Evolutionary conservation across 2,113 vertebrate species (phyloP).

Genomic region (Petrocephalus microphthalmus): DNA sequence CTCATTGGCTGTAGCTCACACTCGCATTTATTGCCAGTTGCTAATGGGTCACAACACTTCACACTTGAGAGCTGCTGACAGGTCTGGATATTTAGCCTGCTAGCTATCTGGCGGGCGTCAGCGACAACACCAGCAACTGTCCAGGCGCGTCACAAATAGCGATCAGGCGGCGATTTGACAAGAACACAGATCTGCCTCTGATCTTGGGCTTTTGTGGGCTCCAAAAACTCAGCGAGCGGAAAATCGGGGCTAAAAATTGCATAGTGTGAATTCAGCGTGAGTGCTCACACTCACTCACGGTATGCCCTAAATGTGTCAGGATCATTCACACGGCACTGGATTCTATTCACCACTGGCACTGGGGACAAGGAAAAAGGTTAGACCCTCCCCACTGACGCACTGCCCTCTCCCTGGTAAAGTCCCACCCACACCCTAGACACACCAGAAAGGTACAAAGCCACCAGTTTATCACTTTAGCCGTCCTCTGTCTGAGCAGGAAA

Average conservation of each 20-base stretch:
- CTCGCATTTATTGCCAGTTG: background rate
- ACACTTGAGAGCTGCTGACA: background rate
- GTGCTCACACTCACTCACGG: background rate
- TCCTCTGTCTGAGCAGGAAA: background rate
- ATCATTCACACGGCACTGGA: background rate
- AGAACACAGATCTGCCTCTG: background rate
- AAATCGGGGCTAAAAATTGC: background rate
- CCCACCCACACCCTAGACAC: background rate
- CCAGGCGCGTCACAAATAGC: background rate
- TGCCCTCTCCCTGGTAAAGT: background rate
- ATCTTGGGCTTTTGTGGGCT: background rate
- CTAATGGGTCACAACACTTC: background rate
- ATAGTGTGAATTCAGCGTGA: background rate
- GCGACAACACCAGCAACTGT: background rate
- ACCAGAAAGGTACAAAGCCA: background rate
- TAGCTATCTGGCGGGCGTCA: background rate
- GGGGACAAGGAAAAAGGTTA: background rate
- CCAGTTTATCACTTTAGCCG: background rate
- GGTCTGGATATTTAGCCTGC: background rate
- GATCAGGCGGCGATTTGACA: background rate
- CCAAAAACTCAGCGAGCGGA: background rate
- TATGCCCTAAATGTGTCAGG: background rate
- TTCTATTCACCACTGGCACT: background rate
- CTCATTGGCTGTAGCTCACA: background rate
- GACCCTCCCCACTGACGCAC: background rate